A percentile compares a stretch with the other conserved stretches of the same genome.
Conservation (phyloP, 2,888 invertebrate species). For the Microchrysa polita region DNA sequence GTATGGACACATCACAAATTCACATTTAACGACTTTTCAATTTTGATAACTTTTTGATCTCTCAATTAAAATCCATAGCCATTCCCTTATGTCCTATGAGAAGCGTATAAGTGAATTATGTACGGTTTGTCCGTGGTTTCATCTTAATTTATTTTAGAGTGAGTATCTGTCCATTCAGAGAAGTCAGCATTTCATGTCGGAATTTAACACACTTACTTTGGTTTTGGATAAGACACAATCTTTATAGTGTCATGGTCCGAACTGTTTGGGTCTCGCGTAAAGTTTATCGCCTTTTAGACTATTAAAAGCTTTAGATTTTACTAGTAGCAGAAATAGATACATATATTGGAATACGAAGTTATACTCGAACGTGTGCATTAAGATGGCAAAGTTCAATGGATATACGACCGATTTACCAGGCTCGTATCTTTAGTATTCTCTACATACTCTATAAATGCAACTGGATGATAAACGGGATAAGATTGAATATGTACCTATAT, state of each 20-base stretch:
- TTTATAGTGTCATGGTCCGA: not conserved
- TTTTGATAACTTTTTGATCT: slow-evolving; percentile 42
- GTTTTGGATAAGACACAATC: slow-evolving; percentile 11
- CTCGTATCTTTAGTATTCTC: not conserved
- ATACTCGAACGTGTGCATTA: too few relatives aligned
- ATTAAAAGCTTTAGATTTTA: slow-evolving; percentile 31
- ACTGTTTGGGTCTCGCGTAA: slow-evolving; percentile 7
- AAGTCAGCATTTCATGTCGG: not conserved
- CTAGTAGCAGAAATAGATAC: slow-evolving; percentile 3
- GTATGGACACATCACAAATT: not conserved
- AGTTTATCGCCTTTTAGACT: slow-evolving; percentile 27
- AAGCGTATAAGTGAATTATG: not conserved
- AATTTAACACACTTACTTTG: not conserved
- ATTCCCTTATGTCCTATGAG: not conserved
- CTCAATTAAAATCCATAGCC: slow-evolving; percentile 14
- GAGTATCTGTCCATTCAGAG: not conserved
- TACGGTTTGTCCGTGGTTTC: not conserved
- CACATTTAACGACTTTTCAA: not conserved
- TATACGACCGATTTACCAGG: slow-evolving; percentile 14
- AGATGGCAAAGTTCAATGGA: slow-evolving; percentile 39
- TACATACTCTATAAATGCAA: too few relatives aligned
- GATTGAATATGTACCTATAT: too few relatives aligned
- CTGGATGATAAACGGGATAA: too few relatives aligned
- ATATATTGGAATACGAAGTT: too few relatives aligned
- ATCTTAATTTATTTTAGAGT: slow-evolving; percentile 11